Evolutionary conservation across 2,888 invertebrate species (phyloP), one percentile per base, ranked within the genome.

Genomic region (Brachypalpus laphriformis): DNA sequence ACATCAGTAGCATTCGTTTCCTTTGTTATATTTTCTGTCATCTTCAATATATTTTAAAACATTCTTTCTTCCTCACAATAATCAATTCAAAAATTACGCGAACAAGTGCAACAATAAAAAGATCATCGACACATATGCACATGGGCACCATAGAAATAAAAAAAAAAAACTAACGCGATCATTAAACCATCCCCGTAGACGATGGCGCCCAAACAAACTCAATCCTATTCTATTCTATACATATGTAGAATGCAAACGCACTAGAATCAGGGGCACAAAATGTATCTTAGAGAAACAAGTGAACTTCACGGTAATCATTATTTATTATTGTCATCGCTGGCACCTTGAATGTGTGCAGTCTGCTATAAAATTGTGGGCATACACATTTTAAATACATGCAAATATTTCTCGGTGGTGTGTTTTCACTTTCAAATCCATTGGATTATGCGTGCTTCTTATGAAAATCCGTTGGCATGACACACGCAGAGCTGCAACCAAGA

Each of bases 381-480:
- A 20, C 40, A 59, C 40, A 22, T 40, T 22, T 25, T 0, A 49
- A 49, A 49, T 49, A n/a, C 4, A n/a, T n/a, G n/a, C n/a, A n/a
- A n/a, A n/a, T n/a, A n/a, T n/a, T n/a, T 22, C n/a, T 22, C 5
- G 5, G 20, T 20, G 18, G 14, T 16, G 22, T 25, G 31, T 59
- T 65, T 65, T 65, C n/a, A 65, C 20, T 65, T 49, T 49, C 47
- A 28, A 63, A 1, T 57, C 14, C 31, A 22, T 18, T 18, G 2
- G 11, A 40, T 9, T 9, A 42, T 61, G 25, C 25, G 42, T 25
- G 8, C 8, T 34, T 45, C 7, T 47, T 47, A 47, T 20, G 47
- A 20, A 18, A 16, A 45, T 42, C 14, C 9, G 22, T 40, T 20
- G 0, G 11, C 31, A 40, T 22, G 28, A 22, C 5, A 4, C 20